A percentile compares a stretch with the other conserved stretches of the same genome.
Conservation (phyloP, 2,797 vertebrate species). For the Argentina silus region DNA sequence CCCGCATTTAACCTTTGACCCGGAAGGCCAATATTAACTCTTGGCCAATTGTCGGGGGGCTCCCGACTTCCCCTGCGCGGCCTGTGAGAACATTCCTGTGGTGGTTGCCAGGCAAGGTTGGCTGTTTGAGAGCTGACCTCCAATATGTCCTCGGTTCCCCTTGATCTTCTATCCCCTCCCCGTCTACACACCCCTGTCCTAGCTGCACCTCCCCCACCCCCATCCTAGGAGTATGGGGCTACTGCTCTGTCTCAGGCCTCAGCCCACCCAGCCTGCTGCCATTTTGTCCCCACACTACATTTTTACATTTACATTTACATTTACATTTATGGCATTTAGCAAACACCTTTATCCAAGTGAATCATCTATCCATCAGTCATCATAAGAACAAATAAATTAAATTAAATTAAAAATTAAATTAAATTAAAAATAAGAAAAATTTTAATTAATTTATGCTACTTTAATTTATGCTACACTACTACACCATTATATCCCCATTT, state of each 20-base stretch:
- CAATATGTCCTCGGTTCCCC: conserved; percentile 78
- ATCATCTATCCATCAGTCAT: too few relatives aligned
- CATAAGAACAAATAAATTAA: too few relatives aligned
- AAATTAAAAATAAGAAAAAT: too few relatives aligned
- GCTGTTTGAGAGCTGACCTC: conserved; percentile 79
- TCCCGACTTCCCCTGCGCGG: conserved; percentile 77
- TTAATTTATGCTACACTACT: too few relatives aligned
- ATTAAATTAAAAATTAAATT: too few relatives aligned
- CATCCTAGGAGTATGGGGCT: conserved; percentile 43
- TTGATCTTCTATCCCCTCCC: conserved; percentile 71
- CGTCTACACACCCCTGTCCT: neutral
- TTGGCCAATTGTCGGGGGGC: conserved; percentile 79
- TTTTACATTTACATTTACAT: too few relatives aligned
- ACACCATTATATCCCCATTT: conserved; percentile 18
- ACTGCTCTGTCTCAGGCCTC: conserved; percentile 62
- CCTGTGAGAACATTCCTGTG: conserved; percentile 84
- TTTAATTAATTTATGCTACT: too few relatives aligned
- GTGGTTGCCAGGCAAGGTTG: conserved; percentile 75
- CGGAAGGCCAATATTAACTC: conserved; percentile 85
- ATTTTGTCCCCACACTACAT: conserved; percentile 13
- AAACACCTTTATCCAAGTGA: too few relatives aligned
- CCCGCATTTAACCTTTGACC: conserved; percentile 83
- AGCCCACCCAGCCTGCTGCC: conserved; percentile 68
- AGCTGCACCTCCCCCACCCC: conserved; percentile 11
- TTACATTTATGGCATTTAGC: too few relatives aligned